Conservation (phyloP, 2,888 invertebrate genomes). For the Eupithecia inturbata region DNA sequence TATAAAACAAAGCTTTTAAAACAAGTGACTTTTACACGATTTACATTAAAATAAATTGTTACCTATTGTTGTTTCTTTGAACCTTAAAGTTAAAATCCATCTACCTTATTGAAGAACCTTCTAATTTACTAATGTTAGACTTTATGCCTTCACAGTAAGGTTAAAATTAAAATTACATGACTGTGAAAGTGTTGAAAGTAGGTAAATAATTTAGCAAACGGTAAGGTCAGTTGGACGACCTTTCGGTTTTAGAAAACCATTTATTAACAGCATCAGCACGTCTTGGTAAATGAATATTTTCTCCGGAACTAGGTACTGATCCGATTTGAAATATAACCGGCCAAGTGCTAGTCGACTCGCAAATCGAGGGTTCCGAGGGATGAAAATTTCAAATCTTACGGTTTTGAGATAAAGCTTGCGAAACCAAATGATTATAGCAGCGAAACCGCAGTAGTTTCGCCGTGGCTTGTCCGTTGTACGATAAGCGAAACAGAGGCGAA, state of each 20-base stretch:
- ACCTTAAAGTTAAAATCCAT: background rate
- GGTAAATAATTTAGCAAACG: background rate
- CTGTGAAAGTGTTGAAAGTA: background rate
- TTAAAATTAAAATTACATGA: background rate
- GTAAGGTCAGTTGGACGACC: background rate
- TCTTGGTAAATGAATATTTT: background rate
- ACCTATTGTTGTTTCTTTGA: background rate
- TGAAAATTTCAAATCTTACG: no score
- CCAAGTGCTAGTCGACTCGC: no score
- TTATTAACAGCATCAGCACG: background rate
- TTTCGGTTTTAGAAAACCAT: background rate
- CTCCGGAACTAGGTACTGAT: background rate
- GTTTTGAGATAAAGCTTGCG: no score
- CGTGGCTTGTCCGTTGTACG: no score
- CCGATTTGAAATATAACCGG: no score
- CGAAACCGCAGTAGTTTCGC: no score
- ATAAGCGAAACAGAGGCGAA: no score
- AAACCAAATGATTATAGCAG: no score
- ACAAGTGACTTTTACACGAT: slow-evolving; percentile 12
- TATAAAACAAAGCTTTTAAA: slow-evolving; percentile 22
- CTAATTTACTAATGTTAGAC: no score
- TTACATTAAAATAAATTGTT: background rate
- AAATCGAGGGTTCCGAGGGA: no score
- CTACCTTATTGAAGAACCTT: background rate
- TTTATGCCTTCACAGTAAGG: background rate